Evolutionary conservation across 1,140 invertebrate species (phyloP).

Genomic region (Lasioglossum baleicum): DNA sequence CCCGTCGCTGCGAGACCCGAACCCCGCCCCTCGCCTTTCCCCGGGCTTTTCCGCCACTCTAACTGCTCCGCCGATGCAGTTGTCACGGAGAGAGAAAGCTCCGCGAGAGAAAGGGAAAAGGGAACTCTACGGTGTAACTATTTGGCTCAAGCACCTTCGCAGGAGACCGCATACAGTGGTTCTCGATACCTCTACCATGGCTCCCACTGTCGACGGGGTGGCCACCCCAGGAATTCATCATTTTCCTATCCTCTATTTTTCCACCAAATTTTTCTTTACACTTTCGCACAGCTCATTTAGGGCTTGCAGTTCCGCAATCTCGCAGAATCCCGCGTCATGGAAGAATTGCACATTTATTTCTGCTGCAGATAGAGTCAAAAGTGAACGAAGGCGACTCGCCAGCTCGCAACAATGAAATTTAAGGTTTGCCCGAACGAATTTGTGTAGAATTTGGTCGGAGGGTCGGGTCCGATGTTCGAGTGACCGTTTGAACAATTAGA

Average conservation of each 20-base stretch:
- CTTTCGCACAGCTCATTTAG: too few relatives aligned
- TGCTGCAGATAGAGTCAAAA: too few relatives aligned
- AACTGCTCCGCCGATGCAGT: conserved; percentile 43
- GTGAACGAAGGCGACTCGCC: too few relatives aligned
- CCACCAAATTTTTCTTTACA: too few relatives aligned
- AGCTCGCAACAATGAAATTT: too few relatives aligned
- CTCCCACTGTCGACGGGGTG: not conserved
- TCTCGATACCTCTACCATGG: conserved; percentile 44
- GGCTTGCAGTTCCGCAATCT: too few relatives aligned
- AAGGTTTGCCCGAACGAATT: too few relatives aligned
- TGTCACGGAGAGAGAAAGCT: conserved; percentile 17
- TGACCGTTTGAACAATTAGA: not conserved
- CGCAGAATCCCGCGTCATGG: too few relatives aligned
- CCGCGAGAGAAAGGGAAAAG: conserved; percentile 24
- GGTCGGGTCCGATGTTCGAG: not conserved
- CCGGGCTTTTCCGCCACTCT: conserved; percentile 44
- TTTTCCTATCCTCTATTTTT: too few relatives aligned
- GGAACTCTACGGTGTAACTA: conserved; percentile 63
- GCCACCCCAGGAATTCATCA: not conserved
- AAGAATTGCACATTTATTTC: too few relatives aligned
- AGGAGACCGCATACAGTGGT: conserved; percentile 57
- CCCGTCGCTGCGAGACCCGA: conserved; percentile 46
- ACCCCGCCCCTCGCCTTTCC: conserved; percentile 21
- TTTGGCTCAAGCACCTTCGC: conserved; percentile 67
- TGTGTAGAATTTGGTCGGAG: too few relatives aligned